Base-by-base conservation (phyloP, 92 coral and sea anemone genomes). In the Umimayanthus chanpuru region DNA sequence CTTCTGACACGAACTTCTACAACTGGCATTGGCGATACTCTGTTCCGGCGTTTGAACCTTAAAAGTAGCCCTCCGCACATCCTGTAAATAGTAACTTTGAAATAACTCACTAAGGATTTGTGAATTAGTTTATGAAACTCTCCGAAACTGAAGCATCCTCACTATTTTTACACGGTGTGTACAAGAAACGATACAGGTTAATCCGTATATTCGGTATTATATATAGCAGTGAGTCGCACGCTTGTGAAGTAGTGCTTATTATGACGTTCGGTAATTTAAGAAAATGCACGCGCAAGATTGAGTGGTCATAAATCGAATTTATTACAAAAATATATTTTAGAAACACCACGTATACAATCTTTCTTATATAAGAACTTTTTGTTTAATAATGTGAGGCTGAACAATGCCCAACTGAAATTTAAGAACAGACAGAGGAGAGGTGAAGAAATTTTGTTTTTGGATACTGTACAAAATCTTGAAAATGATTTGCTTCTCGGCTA, bases 1-100 rank as follows among this genome's bases (percentile, higher is more conserved):
- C 64, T 26, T 72, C 87, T 73, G 56, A 83, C 65, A 70, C 87
- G 76, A 44, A 83, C 78, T 36, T 83, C 79, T 2, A 83, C 87
- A 5, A 83, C 87, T 2, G 87, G 87, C 87, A 83, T 83, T 2
- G 87, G 87, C 4, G 87, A 83, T 16, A 83, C 67, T 50, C 87
- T 50, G 41, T 83, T 83, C 23, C 76, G 30, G 14, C 77, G 87
- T 28, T 23, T 53, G 47, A 83, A 72, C 29, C 47, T 83, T 21
- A 83, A 30, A 15, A 83, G 65, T 23, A 83, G 79, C 14, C 78
- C 87, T 43, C 87, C 87, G 44, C 87, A 83, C 87, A 83, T 83
- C 36, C 9, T 61, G 68, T 61, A 21, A 3, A 4, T 20, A 61
- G 25, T 26, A 61, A 9, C 26, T 18, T 61, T 61, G 23, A 61